These are phyloP conservation scores for Pasiphila rectangulata DNA, from an alignment of 2,888 invertebrate species.

Conservation along the genomic window DNA sequence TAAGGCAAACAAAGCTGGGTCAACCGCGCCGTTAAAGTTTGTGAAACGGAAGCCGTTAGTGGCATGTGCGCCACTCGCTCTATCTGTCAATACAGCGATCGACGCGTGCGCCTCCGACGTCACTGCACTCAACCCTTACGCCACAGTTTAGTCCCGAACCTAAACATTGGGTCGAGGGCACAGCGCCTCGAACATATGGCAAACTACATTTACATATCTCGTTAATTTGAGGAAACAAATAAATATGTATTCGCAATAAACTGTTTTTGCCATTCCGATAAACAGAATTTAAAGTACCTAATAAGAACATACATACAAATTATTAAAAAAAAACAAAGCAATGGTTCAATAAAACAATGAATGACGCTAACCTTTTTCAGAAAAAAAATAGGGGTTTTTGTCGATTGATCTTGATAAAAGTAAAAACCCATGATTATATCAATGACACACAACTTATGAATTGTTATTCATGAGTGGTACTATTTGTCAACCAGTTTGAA, in stretches of 20 bases:
- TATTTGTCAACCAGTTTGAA: neutral
- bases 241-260: neutral
- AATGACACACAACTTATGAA: neutral
- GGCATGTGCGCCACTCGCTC: constrained; percentile 66
- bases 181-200: constrained; percentile 21
- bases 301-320: too few relatives aligned
- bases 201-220: constrained; percentile 11
- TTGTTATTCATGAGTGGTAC: constrained; percentile 1
- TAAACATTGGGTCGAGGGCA: constrained; percentile 19
- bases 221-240: constrained; percentile 4
- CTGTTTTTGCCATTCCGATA: neutral
- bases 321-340: too few relatives aligned
- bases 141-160: constrained; percentile 27
- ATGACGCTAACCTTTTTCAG: too few relatives aligned
- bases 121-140: constrained; percentile 24
- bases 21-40: constrained; percentile 78
- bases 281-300: neutral
- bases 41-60: constrained; percentile 77
- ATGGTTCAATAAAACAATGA: too few relatives aligned
- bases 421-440: constrained; percentile 1
- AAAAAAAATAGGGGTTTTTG: too few relatives aligned
- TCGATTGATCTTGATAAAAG: too few relatives aligned
- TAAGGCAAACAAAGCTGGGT: constrained; percentile 78
- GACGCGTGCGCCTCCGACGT: constrained; percentile 50
- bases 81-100: constrained; percentile 68